These are phyloP conservation scores for Neoaliturus tenellus DNA, from an alignment of 2,888 invertebrate genomes.

Conservation along the genomic window DNA sequence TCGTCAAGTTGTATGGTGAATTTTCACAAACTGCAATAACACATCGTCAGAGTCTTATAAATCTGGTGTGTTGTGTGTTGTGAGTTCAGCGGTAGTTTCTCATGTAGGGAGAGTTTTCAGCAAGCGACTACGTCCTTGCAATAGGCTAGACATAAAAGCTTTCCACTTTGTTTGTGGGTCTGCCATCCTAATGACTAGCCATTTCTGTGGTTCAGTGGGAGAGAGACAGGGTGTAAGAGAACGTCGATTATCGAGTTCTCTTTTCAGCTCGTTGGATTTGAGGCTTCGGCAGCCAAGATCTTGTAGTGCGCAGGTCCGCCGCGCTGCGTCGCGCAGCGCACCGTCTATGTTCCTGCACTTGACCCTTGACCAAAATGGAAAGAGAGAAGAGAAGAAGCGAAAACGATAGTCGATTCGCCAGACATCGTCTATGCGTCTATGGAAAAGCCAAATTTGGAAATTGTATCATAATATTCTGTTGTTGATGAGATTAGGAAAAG, in stretches of 20 bases:
- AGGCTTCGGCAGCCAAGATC: neutral
- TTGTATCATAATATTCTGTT: too few relatives aligned
- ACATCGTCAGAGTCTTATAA: too few relatives aligned
- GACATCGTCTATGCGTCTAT: too few relatives aligned
- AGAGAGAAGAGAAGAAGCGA: conserved; percentile 8
- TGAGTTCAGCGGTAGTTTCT: too few relatives aligned
- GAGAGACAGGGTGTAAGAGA: neutral
- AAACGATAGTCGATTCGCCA: neutral
- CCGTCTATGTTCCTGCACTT: neutral
- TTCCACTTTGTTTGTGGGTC: neutral
- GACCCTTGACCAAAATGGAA: conserved; percentile 10
- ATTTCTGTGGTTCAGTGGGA: neutral
- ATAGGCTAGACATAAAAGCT: neutral
- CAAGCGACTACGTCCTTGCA: neutral
- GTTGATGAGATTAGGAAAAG: too few relatives aligned
- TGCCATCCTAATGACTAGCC: neutral
- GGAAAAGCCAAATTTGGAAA: too few relatives aligned
- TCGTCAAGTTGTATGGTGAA: too few relatives aligned
- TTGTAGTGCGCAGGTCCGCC: neutral
- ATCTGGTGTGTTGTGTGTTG: too few relatives aligned
- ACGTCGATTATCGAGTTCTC: conserved; percentile 1
- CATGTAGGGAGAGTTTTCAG: too few relatives aligned
- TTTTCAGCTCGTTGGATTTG: neutral
- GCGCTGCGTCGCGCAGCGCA: neutral
- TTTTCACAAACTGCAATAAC: too few relatives aligned